Evolutionary conservation across 2,888 invertebrate species (phyloP).

Genomic region (Thereva nobilitata): DNA sequence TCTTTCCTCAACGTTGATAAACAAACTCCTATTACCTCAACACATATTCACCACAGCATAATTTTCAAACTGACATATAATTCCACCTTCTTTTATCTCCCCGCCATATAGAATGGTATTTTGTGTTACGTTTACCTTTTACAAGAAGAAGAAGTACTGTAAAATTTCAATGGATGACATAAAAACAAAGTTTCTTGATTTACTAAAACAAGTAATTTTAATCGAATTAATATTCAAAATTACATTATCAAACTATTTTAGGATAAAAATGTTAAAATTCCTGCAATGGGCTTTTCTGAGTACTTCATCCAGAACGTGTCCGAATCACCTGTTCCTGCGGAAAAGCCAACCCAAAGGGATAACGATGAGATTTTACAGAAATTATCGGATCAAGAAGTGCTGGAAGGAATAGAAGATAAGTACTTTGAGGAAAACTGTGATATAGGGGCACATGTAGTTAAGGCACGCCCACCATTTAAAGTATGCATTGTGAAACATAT

Average conservation of each 20-base stretch:
- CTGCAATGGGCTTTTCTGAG: constrained; percentile 59
- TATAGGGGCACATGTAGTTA: constrained; percentile 53
- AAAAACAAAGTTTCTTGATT: constrained; percentile 56
- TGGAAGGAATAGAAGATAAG: constrained; percentile 55
- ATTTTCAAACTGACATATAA: too few species aligned
- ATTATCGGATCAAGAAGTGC: constrained; percentile 57
- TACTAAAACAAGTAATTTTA: constrained; percentile 54
- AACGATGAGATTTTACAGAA: constrained; percentile 45
- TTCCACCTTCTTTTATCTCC: too few species aligned
- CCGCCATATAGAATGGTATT: too few species aligned
- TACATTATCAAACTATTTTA: constrained; percentile 11
- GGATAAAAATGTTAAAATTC: constrained; percentile 57
- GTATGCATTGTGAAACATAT: neutral
- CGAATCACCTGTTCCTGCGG: constrained; percentile 46
- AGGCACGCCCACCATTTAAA: constrained; percentile 46
- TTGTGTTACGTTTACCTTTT: too few species aligned
- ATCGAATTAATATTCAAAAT: too few species aligned
- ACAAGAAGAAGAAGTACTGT: too few species aligned
- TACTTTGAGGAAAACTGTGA: constrained; percentile 54
- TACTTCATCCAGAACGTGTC: constrained; percentile 57
- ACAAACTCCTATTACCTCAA: too few species aligned
- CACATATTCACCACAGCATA: too few species aligned
- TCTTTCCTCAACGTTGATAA: too few species aligned
- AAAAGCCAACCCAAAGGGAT: constrained; percentile 34
- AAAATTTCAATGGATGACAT: constrained; percentile 53